Percentiles rank a stretch among this genome's conserved stretches.
Evolutionary conservation across 2,888 invertebrate genomes (phyloP).

Genomic region (Barypeithes pellucidus): DNA sequence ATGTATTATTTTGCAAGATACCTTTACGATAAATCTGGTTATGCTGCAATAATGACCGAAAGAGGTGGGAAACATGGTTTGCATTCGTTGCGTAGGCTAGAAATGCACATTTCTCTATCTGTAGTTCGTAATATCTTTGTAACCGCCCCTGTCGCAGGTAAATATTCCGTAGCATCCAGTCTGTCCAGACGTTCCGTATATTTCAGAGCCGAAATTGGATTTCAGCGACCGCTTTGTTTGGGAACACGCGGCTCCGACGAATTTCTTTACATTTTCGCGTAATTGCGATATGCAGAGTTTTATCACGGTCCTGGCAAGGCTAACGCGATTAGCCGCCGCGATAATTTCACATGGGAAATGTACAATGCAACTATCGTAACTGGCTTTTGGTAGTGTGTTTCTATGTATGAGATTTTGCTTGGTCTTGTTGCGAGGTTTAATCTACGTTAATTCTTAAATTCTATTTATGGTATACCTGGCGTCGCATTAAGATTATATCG

Average conservation of each 20-base stretch:
- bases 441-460: neutral
- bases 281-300: constrained; percentile 50
- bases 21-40: too few species aligned
- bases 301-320: constrained; percentile 42
- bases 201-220: constrained; percentile 46
- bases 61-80: too few species aligned
- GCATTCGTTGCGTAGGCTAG: too few species aligned
- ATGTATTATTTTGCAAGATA: too few species aligned
- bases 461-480: neutral
- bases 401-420: constrained; percentile 13
- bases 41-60: too few species aligned
- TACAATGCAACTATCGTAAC: constrained; percentile 33
- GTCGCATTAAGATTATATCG: too few species aligned
- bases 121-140: too few species aligned
- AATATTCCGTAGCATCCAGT: constrained; percentile 24
- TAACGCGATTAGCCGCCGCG: constrained; percentile 46
- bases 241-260: constrained; percentile 39
- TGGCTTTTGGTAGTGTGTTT: constrained; percentile 28
- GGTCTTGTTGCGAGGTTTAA: too few species aligned
- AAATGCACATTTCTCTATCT: too few species aligned
- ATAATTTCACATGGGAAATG: constrained; percentile 49
- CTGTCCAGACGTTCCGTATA: constrained; percentile 37
- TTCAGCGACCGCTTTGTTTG: constrained; percentile 48
- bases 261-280: constrained; percentile 49
- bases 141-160: constrained; percentile 26